phyloP scores from a whole-genome alignment of 2,888 invertebrate species.

The Drosophila demipolita region DNA sequence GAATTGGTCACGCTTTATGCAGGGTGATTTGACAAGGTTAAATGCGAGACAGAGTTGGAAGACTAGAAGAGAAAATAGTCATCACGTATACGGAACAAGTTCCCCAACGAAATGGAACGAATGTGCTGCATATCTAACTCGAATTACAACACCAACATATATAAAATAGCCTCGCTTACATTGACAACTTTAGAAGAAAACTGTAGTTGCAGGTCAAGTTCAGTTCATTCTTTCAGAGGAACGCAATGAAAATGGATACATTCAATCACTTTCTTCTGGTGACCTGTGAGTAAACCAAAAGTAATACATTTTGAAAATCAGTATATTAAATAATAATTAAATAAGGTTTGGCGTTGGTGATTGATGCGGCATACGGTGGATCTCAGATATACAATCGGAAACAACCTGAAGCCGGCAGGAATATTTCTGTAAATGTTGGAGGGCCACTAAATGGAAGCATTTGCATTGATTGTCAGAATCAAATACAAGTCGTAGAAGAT shows the following conservation, averaged over 20 bases:
- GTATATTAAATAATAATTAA: neutral
- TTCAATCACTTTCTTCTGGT: neutral
- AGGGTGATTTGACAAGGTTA: neutral
- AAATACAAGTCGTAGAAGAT: conserved; percentile 4
- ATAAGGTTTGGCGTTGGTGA: neutral
- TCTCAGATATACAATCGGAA: conserved; percentile 4
- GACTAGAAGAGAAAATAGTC: neutral
- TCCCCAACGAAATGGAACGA: neutral
- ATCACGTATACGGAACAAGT: conserved; percentile 6
- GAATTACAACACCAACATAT: neutral
- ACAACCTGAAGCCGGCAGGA: neutral
- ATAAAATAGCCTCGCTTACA: neutral
- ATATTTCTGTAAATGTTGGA: conserved; percentile 11
- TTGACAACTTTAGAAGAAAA: neutral
- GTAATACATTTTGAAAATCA: neutral
- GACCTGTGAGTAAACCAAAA: conserved; percentile 15
- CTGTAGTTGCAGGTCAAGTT: neutral
- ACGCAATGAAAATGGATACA: conserved; percentile 7
- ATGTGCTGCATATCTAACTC: neutral
- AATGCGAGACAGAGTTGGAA: neutral
- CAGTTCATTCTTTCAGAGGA: neutral
- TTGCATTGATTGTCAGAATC: conserved; percentile 37
- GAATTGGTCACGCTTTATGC: neutral
- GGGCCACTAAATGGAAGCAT: conserved; percentile 18
- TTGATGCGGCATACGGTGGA: neutral